A percentile compares a stretch with the other conserved stretches of the same genome.
phyloP scores from a whole-genome alignment of 2,888 invertebrate genomes.

The Dinocampus coccinellae region DNA sequence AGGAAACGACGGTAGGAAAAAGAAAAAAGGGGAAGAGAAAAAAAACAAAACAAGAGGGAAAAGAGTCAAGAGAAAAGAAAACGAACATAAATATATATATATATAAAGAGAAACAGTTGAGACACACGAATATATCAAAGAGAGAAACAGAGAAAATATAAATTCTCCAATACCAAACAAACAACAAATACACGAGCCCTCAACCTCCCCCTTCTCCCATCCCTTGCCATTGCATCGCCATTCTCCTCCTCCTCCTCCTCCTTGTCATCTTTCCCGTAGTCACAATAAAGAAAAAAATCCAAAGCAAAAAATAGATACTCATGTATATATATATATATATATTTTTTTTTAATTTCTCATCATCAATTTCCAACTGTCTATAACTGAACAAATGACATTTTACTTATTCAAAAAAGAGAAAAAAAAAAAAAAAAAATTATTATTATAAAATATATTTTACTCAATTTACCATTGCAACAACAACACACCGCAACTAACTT shows the following conservation, averaged over 20 bases:
- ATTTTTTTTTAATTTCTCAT: neutral
- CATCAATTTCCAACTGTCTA: neutral
- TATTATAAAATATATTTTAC: too few relatives aligned
- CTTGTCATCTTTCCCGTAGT: neutral
- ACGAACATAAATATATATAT: neutral
- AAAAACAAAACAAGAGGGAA: too few relatives aligned
- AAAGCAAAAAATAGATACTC: too few relatives aligned
- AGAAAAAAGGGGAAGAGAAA: too few relatives aligned
- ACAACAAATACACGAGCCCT: neutral
- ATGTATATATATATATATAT: neutral
- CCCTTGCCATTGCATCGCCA: too few relatives aligned
- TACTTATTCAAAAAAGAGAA: too few relatives aligned
- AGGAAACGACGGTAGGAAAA: too few relatives aligned
- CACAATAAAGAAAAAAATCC: too few relatives aligned
- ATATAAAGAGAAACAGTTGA: neutral
- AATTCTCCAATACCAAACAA: neutral
- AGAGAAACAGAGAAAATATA: neutral
- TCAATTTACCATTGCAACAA: neutral
- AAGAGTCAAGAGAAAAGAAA: too few relatives aligned
- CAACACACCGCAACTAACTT: neutral
- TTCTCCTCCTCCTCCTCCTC: too few relatives aligned
- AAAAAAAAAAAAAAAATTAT: neutral
- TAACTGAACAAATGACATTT: neutral
- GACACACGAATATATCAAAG: constrained; percentile 14
- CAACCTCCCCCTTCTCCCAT: too few relatives aligned